Evolutionary conservation across 2,888 invertebrate genomes (phyloP), one percentile per base, ranked within the genome.

Genomic region (Rhyacophila evoluta): DNA sequence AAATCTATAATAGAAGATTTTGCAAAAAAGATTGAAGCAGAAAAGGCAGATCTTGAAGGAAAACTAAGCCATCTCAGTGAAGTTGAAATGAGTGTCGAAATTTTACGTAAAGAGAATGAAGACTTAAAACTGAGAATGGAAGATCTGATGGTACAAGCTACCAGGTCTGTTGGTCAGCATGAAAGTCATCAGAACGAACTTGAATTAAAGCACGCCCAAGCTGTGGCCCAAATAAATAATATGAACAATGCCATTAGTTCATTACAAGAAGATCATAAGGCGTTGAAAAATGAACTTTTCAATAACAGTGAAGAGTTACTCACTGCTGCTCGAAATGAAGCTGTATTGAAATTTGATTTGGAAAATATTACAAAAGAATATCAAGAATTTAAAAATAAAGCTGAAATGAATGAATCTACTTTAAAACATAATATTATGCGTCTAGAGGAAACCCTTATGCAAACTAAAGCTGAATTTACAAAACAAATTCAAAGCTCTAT

Each of bases 11-110:
- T 81, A 28, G 78, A 80, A 36, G 82, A 82, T 27, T 84, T 84
- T 5, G 83, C 84, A 19, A 86, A 86, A 83, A 85, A 86, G 78
- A 80, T 86, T 37, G 85, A 86, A 80, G 81, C 83, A 74, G 84
- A 84, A 79, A 87, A 85, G 81, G 82, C 83, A 72, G 85, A 86
- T 3, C 83, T 89, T 74, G 85, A 88, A 71, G 84, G 84, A 55
- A 87, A 87, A 82, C 83, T 89, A 39, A 86, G 87, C 67, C 84
- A 85, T 3, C 82, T 88, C 6, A 84, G 85, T 74, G 83, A 81
- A 75, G 68, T 81, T n/a, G 80, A 81, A 69, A 55, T 27, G 37
- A 76, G 78, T 39, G 36, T 81, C 28, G 79, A 85, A 85, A 83
- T 80, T n/a, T 3, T 85, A 84, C 82, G 79, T 85, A 29, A 83